phyloP scores from a whole-genome alignment of 2,888 invertebrate genomes.

The Spodoptera exigua region DNA sequence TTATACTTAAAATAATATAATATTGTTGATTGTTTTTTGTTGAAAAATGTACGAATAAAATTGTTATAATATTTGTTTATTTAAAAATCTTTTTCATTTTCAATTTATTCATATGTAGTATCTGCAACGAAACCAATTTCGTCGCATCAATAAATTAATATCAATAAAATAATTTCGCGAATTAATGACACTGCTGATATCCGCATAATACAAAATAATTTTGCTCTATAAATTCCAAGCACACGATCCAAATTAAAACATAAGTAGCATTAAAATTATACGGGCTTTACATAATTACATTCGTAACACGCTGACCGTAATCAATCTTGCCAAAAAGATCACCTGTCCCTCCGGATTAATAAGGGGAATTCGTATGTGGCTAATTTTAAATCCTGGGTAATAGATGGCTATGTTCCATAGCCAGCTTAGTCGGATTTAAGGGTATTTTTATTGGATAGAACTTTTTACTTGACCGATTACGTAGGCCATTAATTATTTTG shows the following conservation, averaged over 20 bases:
- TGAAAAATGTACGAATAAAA: slow-evolving; percentile 51
- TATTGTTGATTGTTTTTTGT: slow-evolving; percentile 60
- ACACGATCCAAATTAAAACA: slow-evolving; percentile 34
- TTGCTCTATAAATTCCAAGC: too few relatives aligned
- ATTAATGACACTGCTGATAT: not conserved
- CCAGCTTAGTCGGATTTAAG: slow-evolving; percentile 20
- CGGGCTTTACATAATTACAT: slow-evolving; percentile 38
- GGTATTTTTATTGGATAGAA: slow-evolving; percentile 15
- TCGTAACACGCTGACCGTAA: slow-evolving; percentile 37
- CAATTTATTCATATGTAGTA: not conserved
- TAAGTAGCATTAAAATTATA: slow-evolving; percentile 41
- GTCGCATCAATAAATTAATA: not conserved
- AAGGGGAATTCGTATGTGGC: slow-evolving; percentile 48
- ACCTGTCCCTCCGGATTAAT: slow-evolving; percentile 53
- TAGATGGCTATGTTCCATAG: slow-evolving; percentile 33
- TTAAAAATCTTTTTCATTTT: not conserved
- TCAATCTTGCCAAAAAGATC: slow-evolving; percentile 51
- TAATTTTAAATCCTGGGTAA: slow-evolving; percentile 49
- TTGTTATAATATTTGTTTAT: slow-evolving; percentile 25
- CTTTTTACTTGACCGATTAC: not conserved
- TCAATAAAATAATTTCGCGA: not conserved
- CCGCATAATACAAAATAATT: too few relatives aligned
- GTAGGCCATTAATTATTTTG: too few relatives aligned
- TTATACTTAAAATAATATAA: too few relatives aligned
- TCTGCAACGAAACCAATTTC: not conserved